Evolutionary conservation across 2,113 vertebrate species (phyloP), one percentile per base, ranked within the genome.

Genomic region (Capreolus pygargus): DNA sequence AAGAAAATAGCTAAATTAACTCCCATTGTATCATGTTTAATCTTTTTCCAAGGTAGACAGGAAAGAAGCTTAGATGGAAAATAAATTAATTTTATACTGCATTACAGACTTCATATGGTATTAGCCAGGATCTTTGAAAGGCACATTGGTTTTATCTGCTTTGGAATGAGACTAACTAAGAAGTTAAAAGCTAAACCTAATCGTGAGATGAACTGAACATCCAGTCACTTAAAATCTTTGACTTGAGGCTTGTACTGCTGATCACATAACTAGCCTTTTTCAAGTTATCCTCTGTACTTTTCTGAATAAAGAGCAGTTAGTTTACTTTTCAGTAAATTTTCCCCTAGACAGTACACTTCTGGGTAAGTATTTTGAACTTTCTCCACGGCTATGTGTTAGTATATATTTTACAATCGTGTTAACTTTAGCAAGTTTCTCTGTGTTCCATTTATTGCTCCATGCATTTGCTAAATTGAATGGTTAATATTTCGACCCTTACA

Each of bases 31-130:
- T 54, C 15, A 52, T 76, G 5, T 94, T 97, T 96, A 61, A 95
- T 23, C 79, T 67, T 64, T 97, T 58, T 11, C 23, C 97, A 87
- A 97, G 85, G 54, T 82, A 90, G 14, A 95, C 0, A 15, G 15
- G 33, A 93, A 94, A 94, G n/a, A n/a, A 82, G 43, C 54, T 98
- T 97, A 94, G 61, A 84, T 97, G 91, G 96, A 93, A 89, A 98
- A 57, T 60, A 98, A 97, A 47, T 97, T 90, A 92, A 90, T 95
- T 90, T 88, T 87, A 21, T 21, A 30, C 39, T 91, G 11, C n/a
- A 93, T 91, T 52, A 70, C 67, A 58, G 86, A 86, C 33, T 85
- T 93, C 21, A 64, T 10, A 28, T 85, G 33, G 57, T 78, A 88
- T 95, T 92, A 94, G 57, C 17, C 27, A 74, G 55, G 95, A 90